Percentiles rank a stretch among this genome's conserved stretches.
phyloP scores from a whole-genome alignment of 2,113 vertebrate species.

The Rhea pennata region DNA sequence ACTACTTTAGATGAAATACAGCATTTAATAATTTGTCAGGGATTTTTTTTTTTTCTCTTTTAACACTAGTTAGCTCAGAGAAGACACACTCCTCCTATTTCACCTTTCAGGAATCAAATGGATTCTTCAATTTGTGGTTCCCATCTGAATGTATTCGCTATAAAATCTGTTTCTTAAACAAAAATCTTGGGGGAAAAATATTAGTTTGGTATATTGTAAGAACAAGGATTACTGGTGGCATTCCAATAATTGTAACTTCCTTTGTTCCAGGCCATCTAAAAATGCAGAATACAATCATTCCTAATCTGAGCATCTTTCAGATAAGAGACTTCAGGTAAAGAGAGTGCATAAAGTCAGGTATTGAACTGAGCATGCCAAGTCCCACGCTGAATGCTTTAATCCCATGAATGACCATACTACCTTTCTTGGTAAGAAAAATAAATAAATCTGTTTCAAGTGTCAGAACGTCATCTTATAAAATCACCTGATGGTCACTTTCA shows the following conservation, averaged over 20 bases:
- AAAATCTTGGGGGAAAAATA: not conserved
- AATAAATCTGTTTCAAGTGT: not conserved
- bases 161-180: not conserved
- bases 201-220: not conserved
- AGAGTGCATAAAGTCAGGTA: not conserved
- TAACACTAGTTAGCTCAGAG: not conserved
- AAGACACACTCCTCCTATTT: not conserved
- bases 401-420: accelerated
- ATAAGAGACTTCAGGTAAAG: not conserved
- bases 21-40: not conserved
- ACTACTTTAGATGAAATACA: not conserved
- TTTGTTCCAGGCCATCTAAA: not conserved
- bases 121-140: not conserved
- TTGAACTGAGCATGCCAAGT: not conserved
- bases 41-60: not conserved
- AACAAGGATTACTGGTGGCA: not conserved
- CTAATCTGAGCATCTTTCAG: not conserved
- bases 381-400: not conserved
- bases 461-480: not conserved
- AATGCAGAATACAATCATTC: not conserved
- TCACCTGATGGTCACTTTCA: not conserved
- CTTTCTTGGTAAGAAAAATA: not conserved
- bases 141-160: not conserved
- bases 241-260: not conserved
- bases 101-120: not conserved